These are phyloP conservation scores for Petromus typicus DNA, from an alignment of 2,113 vertebrate genomes.

Conservation along the genomic window DNA sequence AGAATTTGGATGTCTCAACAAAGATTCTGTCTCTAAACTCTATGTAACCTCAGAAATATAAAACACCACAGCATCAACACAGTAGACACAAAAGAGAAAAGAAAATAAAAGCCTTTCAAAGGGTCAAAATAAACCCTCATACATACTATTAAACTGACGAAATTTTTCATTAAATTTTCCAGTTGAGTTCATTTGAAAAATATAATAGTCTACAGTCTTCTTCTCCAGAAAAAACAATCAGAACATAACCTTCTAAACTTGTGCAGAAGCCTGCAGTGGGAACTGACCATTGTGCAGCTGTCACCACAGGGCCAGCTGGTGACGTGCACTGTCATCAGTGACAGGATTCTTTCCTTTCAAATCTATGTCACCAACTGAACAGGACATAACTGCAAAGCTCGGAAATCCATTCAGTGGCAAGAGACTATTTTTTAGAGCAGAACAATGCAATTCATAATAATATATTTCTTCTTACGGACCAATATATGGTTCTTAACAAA, in stretches of 20 bases:
- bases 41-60: background rate
- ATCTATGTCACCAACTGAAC: background rate
- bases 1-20: background rate
- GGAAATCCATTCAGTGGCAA: background rate
- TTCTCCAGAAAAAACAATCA: background rate
- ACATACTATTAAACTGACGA: background rate
- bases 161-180: background rate
- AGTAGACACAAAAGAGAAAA: background rate
- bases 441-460: background rate
- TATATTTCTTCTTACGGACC: background rate
- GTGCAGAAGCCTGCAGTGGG: rapidly evolving
- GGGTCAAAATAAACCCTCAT: background rate
- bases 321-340: background rate
- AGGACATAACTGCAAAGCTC: background rate
- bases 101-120: background rate
- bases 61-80: background rate
- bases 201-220: background rate
- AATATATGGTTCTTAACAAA: background rate
- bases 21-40: background rate
- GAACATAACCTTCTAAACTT: background rate
- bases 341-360: background rate
- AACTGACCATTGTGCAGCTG: rapidly evolving
- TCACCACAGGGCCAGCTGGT: rapidly evolving
- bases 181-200: background rate
- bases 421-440: background rate